Evolutionary conservation across 2,113 vertebrate species (phyloP), one percentile per base, ranked within the genome.

Genomic region (Cavia aperea): DNA sequence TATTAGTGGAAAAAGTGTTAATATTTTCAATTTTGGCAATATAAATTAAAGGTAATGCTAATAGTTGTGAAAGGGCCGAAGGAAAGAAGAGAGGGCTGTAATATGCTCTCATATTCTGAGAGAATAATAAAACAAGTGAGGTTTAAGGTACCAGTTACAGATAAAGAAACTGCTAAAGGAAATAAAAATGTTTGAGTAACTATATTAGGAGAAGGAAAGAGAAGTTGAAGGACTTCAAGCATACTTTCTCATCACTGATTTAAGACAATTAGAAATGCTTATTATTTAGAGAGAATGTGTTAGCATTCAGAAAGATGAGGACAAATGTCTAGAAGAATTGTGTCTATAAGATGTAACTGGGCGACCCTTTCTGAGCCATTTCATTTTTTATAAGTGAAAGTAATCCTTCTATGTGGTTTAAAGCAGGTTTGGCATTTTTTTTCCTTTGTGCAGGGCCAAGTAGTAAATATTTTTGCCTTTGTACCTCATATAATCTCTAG

Each of bases 331-430:
- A 11, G 51, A 83, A 89, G 51, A 94, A 8, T 79, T 93, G 36
- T 29, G 60, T 87, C 31, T 66, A 9, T 65, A 83, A 56, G 72
- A 58, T 51, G 29, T 24, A 23, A 23, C 9, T 54, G 79, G 62
- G 16, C 62, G 18, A 90, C 31, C 11, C 29, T 75, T 73, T 89
- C 13, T 86, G 11, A 63, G 87, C 18, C 15, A 58, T 73, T 88
- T 77, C 31, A 86, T 15, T 94, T 95, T 90, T 58, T 63, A 56
- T 29, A 60, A 90, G 58, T 93, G 24, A 88, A 81, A 51, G 33
- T 90, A 73, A 33, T 93, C 33, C 31, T 81, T 89, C 29, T 0
- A 65, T 39, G 24, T 70, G 14, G 75, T 62, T 91, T 90, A 89
- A 83, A 70, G 54, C 54, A 81, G 62, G 51, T 16, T 51, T 92